phyloP scores from a whole-genome alignment of 2,797 vertebrate species.

The Lepilemur ruficaudatus region DNA sequence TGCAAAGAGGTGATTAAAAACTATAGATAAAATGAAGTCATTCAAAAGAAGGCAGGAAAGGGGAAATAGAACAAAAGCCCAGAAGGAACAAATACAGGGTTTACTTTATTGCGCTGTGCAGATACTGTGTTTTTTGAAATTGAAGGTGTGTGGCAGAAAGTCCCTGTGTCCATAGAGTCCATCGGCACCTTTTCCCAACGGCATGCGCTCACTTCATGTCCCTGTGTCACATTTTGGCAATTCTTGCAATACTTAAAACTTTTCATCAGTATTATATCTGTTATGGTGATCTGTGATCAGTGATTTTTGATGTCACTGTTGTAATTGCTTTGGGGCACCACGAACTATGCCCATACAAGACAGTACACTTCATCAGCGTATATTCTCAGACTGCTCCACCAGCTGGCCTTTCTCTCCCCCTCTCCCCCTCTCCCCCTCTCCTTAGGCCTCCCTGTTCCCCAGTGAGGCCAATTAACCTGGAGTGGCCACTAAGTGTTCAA shows the following conservation, averaged over 20 bases:
- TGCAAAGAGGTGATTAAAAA: background rate
- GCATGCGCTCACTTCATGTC: too few species aligned
- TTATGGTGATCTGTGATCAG: too few species aligned
- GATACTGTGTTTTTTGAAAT: too few species aligned
- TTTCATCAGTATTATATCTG: too few species aligned
- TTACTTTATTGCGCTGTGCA: background rate
- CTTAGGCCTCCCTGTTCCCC: background rate
- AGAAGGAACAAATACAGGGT: background rate
- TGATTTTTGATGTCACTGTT: background rate
- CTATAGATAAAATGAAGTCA: background rate
- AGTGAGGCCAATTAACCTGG: too few species aligned
- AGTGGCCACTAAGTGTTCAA: too few species aligned
- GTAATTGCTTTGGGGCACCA: background rate
- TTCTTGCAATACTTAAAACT: too few species aligned
- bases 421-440: background rate
- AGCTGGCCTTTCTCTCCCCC: background rate
- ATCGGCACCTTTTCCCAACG: too few species aligned
- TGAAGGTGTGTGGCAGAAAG: too few species aligned
- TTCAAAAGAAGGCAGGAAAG: background rate
- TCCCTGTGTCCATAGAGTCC: too few species aligned
- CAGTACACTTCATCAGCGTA: background rate
- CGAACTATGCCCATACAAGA: background rate
- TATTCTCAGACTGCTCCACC: background rate
- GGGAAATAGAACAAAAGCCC: background rate
- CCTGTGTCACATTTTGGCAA: too few species aligned